These are phyloP conservation scores for Hydrolagus affinis DNA, from an alignment of 2,113 vertebrate genomes.

Conservation along the genomic window DNA sequence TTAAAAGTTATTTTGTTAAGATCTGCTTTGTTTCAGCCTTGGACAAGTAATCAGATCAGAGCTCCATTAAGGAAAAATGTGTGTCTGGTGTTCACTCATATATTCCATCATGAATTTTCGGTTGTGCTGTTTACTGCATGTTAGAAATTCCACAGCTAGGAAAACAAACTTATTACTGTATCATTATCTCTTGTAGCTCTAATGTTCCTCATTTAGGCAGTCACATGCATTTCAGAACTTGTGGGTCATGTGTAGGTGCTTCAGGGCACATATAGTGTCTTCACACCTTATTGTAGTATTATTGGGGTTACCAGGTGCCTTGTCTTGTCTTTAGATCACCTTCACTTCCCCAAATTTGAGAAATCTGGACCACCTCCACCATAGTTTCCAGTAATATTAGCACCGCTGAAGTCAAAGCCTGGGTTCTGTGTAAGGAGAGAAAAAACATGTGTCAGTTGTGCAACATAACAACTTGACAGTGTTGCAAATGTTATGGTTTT, in stretches of 20 bases:
- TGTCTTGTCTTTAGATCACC: background rate
- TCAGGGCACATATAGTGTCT: background rate
- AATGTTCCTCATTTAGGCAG: background rate
- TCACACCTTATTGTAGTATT: background rate
- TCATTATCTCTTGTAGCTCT: background rate
- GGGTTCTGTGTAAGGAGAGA: slow-evolving; percentile 68
- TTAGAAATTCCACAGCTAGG: background rate
- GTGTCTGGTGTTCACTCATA: background rate
- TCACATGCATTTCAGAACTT: background rate
- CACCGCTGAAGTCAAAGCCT: slow-evolving; percentile 96
- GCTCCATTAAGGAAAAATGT: background rate
- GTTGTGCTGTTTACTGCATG: background rate
- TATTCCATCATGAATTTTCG: background rate
- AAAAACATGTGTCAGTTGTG: background rate
- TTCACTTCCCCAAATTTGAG: slow-evolving; percentile 66
- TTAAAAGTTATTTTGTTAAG: background rate
- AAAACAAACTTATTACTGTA: background rate
- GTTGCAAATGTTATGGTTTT: background rate
- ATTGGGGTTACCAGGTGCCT: background rate
- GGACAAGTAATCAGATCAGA: background rate
- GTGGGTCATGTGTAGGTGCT: background rate
- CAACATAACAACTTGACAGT: background rate
- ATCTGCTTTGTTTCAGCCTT: background rate
- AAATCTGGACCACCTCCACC: slow-evolving; percentile 90
- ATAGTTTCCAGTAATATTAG: slow-evolving; percentile 95